Base-by-base conservation (phyloP, 2,113 vertebrate species). In the Pipra filicauda region DNA sequence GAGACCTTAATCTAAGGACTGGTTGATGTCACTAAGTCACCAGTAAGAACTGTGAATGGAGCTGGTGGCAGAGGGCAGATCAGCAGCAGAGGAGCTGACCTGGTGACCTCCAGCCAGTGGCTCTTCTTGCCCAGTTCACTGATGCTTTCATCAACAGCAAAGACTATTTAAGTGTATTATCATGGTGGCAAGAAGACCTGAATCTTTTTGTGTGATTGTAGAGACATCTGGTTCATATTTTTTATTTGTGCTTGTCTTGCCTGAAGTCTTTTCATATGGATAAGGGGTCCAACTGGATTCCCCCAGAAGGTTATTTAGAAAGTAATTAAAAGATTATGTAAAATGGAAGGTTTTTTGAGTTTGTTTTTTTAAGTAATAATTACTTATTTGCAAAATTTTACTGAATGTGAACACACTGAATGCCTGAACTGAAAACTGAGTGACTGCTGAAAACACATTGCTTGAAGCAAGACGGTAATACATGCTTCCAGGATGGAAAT, bases 311-410 rank as follows among this genome's bases (percentile, higher is more conserved):
- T 33, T 61, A 7, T 43, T 62, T 66, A 9, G 65, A 35, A 59
- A 9, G 4, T 66, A 58, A 58, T 58, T 58, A 71, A 64, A 15
- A 64, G 64, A 46, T 30, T n/a, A 1, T 67, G 27, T 35, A 8
- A 54, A 57, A 10, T 9, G 19, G 3, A 8, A 4, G 3, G 1
- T 31, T n/a, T n/a, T n/a, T n/a, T 26, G 3, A 43, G 6, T 44
- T 51, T 49, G 10, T 9, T 22, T 21, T 22, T 52, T 46, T 5
- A 51, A 67, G 22, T 15, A 46, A 43, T 54, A 0, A 0, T n/a
- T 69, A 41, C 8, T 52, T 75, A 37, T 75, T 54, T 67, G 15
- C 14, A 88, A 65, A 72, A 51, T 79, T 75, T 87, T 72, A 2
- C 35, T 46, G 48, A 10, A n/a, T 24, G 6, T 49, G 30, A 77